Percentiles rank a stretch among this genome's conserved stretches.
These are phyloP conservation scores for Tethya wilhelma DNA, from an alignment of 37 sponge, comb jelly and placozoan species.

Conservation along the genomic window DNA sequence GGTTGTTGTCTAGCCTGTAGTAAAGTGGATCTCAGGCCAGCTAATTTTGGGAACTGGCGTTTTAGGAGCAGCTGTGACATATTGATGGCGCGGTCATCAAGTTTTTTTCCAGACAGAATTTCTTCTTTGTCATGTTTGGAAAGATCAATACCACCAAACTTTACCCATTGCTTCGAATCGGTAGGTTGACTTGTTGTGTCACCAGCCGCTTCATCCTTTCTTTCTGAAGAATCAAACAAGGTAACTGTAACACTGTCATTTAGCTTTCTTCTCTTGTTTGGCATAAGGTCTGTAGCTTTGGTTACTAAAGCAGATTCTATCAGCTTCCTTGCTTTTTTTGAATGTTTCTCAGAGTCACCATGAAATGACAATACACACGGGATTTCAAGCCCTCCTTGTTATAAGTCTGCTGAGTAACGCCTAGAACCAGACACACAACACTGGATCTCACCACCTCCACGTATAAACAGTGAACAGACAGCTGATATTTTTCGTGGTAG, in stretches of 20 bases:
- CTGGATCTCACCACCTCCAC: slow-evolving; percentile 6
- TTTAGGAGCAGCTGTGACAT: slow-evolving; percentile 18
- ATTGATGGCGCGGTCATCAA: slow-evolving; percentile 32
- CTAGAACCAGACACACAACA: slow-evolving; percentile 30
- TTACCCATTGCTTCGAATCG: not conserved
- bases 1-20: slow-evolving; percentile 17
- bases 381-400: slow-evolving; percentile 26
- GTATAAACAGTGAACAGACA: slow-evolving; percentile 29
- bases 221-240: too few relatives aligned
- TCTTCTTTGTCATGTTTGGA: slow-evolving; percentile 9
- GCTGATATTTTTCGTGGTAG: slow-evolving; percentile 28
- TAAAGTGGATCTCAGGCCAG: slow-evolving; percentile 14
- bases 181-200: too few relatives aligned
- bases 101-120: slow-evolving; percentile 23
- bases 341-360: not conserved
- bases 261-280: too few relatives aligned
- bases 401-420: slow-evolving; percentile 19
- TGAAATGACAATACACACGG: too few relatives aligned
- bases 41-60: slow-evolving; percentile 14
- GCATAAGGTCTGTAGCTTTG: too few relatives aligned
- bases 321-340: not conserved
- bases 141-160: slow-evolving; percentile 9
- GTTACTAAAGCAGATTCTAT: too few relatives aligned
- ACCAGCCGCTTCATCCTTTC: too few relatives aligned
- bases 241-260: too few relatives aligned